Conservation (phyloP, 2,113 vertebrate genomes). For the Zosterops borbonicus region DNA sequence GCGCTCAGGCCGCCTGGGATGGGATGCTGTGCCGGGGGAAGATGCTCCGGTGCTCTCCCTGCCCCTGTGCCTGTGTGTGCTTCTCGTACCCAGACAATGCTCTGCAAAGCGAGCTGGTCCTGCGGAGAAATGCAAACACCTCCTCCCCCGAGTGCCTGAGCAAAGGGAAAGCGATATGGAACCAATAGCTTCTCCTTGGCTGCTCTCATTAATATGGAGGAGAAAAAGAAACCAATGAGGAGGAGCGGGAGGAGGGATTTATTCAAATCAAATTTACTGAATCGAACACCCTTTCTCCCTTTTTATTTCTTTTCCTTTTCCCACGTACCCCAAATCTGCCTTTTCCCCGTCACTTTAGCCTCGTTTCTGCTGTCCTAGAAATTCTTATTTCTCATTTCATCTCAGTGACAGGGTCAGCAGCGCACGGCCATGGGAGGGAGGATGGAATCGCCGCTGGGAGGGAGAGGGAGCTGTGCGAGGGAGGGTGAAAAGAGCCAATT, state of each 20-base stretch:
- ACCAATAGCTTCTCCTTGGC: constrained; percentile 21
- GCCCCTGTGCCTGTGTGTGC: not conserved
- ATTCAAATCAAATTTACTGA: constrained; percentile 26
- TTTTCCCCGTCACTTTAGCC: not conserved
- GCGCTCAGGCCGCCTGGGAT: not conserved
- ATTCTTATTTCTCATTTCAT: not conserved
- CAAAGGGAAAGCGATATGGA: not conserved
- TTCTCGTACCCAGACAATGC: constrained; percentile 57
- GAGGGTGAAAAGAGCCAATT: not conserved
- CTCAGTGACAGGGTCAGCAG: not conserved
- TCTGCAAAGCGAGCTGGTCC: constrained; percentile 55
- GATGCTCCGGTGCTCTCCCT: not conserved
- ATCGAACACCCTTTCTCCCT: rapidly evolving
- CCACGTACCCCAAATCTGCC: not conserved
- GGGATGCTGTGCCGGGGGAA: not conserved
- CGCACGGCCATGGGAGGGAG: not conserved
- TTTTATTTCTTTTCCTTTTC: not conserved
- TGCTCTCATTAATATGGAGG: constrained; percentile 14
- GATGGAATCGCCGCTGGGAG: not conserved
- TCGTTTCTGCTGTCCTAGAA: not conserved
- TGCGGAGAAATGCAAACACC: constrained; percentile 60
- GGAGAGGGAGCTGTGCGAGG: not conserved
- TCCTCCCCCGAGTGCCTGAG: constrained; percentile 27
- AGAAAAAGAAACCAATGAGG: constrained; percentile 35
- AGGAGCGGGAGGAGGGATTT: constrained; percentile 7